Conservation (phyloP, 2,113 vertebrate species). For the Larimichthys polyactis region DNA sequence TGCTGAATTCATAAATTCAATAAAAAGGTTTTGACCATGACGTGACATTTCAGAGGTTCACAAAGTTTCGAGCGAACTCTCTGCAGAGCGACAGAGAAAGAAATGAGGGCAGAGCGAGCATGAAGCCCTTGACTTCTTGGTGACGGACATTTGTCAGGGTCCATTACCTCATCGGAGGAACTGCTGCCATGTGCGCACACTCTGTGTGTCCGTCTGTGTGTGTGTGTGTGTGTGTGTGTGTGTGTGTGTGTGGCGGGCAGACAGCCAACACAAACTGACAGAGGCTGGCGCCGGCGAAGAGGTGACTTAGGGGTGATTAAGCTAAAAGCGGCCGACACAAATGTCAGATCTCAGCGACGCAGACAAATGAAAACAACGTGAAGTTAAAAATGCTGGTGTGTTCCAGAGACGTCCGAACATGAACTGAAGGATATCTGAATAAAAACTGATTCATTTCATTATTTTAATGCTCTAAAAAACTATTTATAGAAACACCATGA, state of each 20-base stretch:
- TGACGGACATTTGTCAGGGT: conserved; percentile 66
- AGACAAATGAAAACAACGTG: conserved; percentile 24
- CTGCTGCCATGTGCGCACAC: conserved; percentile 54
- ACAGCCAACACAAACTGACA: conserved; percentile 87
- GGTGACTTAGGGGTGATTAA: conserved; percentile 84
- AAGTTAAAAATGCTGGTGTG: neutral
- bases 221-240: too few species aligned
- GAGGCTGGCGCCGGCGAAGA: conserved; percentile 84
- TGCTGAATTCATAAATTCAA: too few species aligned
- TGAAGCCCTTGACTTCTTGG: conserved; percentile 58
- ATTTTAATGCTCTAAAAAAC: neutral
- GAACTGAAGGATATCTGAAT: neutral
- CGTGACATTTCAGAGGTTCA: neutral
- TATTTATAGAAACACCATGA: neutral
- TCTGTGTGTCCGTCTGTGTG: conserved; percentile 19
- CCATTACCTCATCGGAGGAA: conserved; percentile 56
- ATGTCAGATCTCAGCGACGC: conserved; percentile 39
- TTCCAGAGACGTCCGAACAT: too few species aligned
- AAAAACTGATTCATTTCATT: neutral
- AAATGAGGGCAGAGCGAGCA: conserved; percentile 25
- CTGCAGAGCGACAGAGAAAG: neutral
- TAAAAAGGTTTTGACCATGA: neutral
- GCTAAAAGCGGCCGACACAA: conserved; percentile 80
- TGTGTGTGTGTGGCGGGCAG: conserved; percentile 49
- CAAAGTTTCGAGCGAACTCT: conserved; percentile 10